Percentiles rank a stretch among this genome's conserved stretches.
Evolutionary conservation across 1,140 invertebrate species (phyloP).

Genomic region (Brachionus rotundiformis): DNA sequence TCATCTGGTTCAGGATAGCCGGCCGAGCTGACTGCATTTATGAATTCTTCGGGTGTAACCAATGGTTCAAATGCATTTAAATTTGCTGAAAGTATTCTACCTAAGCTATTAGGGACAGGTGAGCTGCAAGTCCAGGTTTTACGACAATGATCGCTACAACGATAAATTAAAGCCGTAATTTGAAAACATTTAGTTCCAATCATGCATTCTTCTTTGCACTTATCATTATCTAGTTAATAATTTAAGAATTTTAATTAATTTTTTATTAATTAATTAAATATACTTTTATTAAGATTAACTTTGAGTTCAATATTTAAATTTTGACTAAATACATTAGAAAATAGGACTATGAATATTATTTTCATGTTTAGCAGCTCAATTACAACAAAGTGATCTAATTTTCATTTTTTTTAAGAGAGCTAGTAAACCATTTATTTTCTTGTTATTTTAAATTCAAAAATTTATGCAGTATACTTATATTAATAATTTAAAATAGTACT

Average conservation of each 20-base stretch:
- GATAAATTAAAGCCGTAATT: not conserved
- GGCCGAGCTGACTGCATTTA: not conserved
- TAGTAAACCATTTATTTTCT: no score
- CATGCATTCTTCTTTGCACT: not conserved
- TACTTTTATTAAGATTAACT: not conserved
- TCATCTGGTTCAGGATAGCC: not conserved
- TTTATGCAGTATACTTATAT: no score
- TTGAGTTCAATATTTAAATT: not conserved
- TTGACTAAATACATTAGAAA: not conserved
- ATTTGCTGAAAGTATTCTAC: not conserved
- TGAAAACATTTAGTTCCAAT: constrained; percentile 5
- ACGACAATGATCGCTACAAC: not conserved
- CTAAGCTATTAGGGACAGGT: not conserved
- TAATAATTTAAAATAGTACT: no score
- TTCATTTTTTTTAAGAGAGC: no score
- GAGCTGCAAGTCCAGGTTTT: not conserved
- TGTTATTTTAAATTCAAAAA: not conserved
- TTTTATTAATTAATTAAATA: not conserved
- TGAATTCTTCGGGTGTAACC: constrained; percentile 31
- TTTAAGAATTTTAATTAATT: not conserved
- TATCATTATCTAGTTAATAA: not conserved
- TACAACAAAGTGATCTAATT: not conserved
- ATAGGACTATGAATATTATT: not conserved
- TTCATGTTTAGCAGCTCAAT: not conserved
- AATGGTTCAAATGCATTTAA: not conserved